A percentile compares a stretch with the other conserved stretches of the same genome.
phyloP scores from a whole-genome alignment of 2,797 vertebrate genomes.

The Hydrophis major region DNA sequence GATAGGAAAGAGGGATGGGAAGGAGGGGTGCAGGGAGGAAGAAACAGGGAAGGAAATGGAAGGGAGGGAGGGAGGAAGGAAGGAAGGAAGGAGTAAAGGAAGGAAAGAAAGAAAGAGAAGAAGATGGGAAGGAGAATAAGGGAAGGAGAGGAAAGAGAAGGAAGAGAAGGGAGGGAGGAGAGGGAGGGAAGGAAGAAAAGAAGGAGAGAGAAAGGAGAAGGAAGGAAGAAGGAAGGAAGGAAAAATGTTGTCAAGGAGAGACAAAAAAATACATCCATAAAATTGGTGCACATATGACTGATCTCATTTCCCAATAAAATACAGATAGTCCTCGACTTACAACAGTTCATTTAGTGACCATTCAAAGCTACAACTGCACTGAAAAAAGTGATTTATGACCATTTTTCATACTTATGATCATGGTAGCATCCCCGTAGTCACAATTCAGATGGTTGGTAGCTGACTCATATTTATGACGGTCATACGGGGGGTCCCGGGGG shows the following conservation, averaged over 20 bases:
- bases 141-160: too few species aligned
- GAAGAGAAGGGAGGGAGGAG: too few species aligned
- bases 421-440: too few species aligned
- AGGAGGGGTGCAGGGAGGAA: too few species aligned
- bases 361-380: not conserved
- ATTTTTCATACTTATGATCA: not conserved
- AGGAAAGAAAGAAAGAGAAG: too few species aligned
- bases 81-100: rapidly evolving
- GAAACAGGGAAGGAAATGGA: too few species aligned
- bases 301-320: not conserved
- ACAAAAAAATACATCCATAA: not conserved
- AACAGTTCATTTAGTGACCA: not conserved
- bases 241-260: not conserved
- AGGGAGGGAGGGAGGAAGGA: too few species aligned
- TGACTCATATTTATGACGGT: not conserved
- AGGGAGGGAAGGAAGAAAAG: too few species aligned
- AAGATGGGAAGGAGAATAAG: too few species aligned
- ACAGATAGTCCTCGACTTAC: not conserved
- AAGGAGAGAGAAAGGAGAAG: too few species aligned
- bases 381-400: not conserved
- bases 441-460: not conserved
- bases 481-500: too few species aligned
- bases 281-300: not conserved
- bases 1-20: not conserved
- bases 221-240: not conserved